phyloP scores from a whole-genome alignment of 2,888 invertebrate species.

The Cantharis rustica region DNA sequence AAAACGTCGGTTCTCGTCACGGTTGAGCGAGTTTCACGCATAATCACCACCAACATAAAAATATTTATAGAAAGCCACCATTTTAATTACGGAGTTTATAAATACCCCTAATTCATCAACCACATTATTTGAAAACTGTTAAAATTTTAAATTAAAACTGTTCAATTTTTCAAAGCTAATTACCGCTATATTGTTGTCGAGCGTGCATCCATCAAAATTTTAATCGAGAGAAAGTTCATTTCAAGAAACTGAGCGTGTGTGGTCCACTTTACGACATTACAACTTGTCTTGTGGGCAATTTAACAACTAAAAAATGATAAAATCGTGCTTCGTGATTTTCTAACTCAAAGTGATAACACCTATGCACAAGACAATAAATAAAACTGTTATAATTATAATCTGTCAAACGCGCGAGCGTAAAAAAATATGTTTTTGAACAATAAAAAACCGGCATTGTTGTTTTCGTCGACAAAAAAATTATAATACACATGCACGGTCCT shows the following conservation, averaged over 20 bases:
- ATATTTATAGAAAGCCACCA: background rate
- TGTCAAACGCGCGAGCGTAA: background rate
- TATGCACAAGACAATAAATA: background rate
- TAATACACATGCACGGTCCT: background rate
- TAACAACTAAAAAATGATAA: background rate
- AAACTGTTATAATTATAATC: background rate
- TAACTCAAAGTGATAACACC: background rate
- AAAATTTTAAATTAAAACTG: background rate
- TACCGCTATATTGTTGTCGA: background rate
- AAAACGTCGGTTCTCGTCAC: slow-evolving; percentile 8
- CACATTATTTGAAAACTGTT: background rate
- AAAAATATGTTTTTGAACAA: background rate
- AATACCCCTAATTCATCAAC: background rate
- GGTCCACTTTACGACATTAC: background rate
- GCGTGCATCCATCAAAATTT: background rate
- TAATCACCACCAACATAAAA: background rate
- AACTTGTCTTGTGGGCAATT: background rate
- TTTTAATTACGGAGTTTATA: background rate
- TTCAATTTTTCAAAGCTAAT: background rate
- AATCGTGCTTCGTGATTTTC: background rate
- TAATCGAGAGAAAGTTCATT: background rate
- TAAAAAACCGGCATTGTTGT: background rate
- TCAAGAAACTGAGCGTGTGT: background rate
- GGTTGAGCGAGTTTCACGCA: background rate
- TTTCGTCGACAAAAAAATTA: background rate